Evolutionary conservation across 2,797 vertebrate species (phyloP), one percentile per base, ranked within the genome.

Genomic region (Sciurus vulgaris): DNA sequence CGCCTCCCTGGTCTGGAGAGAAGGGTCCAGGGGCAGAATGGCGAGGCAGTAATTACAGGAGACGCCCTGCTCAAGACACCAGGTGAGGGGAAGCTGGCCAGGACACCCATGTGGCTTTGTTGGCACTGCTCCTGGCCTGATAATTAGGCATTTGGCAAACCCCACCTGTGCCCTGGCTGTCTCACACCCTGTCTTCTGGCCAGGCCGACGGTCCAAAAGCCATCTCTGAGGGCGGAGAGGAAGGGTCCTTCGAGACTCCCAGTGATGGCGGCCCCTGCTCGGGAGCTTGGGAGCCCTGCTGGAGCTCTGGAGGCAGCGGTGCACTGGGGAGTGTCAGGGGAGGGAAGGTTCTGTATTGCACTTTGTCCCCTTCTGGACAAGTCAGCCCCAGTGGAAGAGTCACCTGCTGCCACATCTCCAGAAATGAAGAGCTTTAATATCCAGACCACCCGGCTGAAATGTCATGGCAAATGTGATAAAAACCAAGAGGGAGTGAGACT

Each of bases 371-470:
- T 92, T 89, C 86, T 14, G 95, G 89, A 96, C 94, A 83, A 51
- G 72, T 91, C 93, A 22, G 82, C 82, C 95, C 96, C 95, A 41
- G 95, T 73, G 73, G 82, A 91, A 94, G 87, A 87, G 97, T 88
- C 94, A 77, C 74, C 96, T 97, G 97, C 95, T 96, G 96, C 93
- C 93, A 51, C 59, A 84, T 87, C 96, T 98, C 89, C 97, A 96
- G 96, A 94, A 83, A 96, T 28, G 92, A 96, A 96, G 96, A 97
- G 97, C 95, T 96, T 98, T 97, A 89, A 93, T 98, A 94, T 97
- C 98, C 95, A 98, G 97, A 98, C 97, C 87, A 96, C 96, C 98
- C 96, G 86, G 97, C 97, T 98, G 99, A 99, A 99, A 99, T 99
- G 98, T 98, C 98, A 97, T 98, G 98, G 98, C 96, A 97, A 98